phyloP scores from a whole-genome alignment of 2,113 vertebrate species.

The Coptodon rendalli region DNA sequence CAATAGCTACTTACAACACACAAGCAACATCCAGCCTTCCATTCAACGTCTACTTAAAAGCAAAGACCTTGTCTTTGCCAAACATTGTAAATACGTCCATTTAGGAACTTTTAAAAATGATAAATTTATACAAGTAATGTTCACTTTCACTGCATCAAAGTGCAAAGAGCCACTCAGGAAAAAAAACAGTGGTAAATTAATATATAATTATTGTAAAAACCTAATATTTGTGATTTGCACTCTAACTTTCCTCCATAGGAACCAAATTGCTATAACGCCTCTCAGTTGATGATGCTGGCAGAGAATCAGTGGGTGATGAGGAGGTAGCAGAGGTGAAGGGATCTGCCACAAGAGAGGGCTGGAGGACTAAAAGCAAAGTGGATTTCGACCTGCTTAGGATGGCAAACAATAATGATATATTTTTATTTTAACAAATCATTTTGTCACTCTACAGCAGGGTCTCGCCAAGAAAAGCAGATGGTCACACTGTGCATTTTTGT shows the following conservation, averaged over 20 bases:
- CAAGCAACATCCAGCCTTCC: background rate
- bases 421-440: background rate
- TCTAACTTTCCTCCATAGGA: background rate
- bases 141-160: background rate
- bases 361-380: background rate
- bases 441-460: background rate
- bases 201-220: background rate
- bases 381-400: background rate
- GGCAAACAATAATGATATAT: background rate
- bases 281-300: background rate
- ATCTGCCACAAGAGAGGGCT: background rate
- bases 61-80: background rate
- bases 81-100: background rate
- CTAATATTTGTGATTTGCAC: background rate
- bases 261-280: slow-evolving; percentile 2
- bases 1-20: background rate
- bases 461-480: background rate
- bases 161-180: background rate
- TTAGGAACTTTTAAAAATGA: background rate
- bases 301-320: background rate
- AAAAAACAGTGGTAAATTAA: background rate
- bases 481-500: background rate
- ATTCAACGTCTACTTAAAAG: background rate
- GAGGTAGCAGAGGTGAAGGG: background rate
- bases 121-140: background rate